Conservation (phyloP, 1,140 invertebrate species). For the Drosophila oshimai region DNA sequence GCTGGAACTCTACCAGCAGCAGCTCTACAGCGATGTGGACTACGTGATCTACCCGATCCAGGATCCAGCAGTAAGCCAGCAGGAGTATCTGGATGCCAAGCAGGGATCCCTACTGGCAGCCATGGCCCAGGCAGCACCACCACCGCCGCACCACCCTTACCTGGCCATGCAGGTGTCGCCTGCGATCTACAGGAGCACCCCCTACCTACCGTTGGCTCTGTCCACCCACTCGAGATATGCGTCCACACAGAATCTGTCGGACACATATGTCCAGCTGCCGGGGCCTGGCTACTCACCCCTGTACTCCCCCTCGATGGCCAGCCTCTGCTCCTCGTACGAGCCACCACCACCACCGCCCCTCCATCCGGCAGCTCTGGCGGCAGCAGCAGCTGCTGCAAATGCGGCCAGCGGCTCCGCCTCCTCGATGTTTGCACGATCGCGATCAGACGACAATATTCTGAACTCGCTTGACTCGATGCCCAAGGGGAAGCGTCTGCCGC, state of each 20-base stretch:
- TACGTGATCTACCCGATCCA: conserved; percentile 95
- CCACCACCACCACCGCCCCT: conserved; percentile 84
- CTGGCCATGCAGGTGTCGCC: conserved; percentile 85
- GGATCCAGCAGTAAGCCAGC: conserved; percentile 93
- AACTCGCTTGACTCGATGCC: conserved; percentile 87
- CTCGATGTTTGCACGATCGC: conserved; percentile 86
- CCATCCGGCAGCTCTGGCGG: conserved; percentile 83
- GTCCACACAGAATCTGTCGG: conserved; percentile 89
- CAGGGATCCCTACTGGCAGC: conserved; percentile 87
- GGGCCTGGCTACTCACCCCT: conserved; percentile 84
- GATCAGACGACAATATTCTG: conserved; percentile 91
- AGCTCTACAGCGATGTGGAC: conserved; percentile 94
- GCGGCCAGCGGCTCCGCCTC: conserved; percentile 76
- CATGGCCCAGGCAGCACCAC: conserved; percentile 85
- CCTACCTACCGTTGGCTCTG: conserved; percentile 87
- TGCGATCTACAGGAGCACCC: conserved; percentile 90
- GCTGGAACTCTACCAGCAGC: conserved; percentile 92
- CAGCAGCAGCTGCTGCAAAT: conserved; percentile 65
- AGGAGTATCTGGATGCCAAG: conserved; percentile 94
- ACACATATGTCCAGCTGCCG: conserved; percentile 87
- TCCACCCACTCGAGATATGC: conserved; percentile 87
- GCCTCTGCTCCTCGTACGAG: conserved; percentile 83
- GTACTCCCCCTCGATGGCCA: conserved; percentile 85
- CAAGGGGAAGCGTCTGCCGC: conserved; percentile 88
- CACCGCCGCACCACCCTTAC: conserved; percentile 85